Evolutionary conservation across 2,113 vertebrate genomes (phyloP).

Genomic region (Capreolus pygargus): DNA sequence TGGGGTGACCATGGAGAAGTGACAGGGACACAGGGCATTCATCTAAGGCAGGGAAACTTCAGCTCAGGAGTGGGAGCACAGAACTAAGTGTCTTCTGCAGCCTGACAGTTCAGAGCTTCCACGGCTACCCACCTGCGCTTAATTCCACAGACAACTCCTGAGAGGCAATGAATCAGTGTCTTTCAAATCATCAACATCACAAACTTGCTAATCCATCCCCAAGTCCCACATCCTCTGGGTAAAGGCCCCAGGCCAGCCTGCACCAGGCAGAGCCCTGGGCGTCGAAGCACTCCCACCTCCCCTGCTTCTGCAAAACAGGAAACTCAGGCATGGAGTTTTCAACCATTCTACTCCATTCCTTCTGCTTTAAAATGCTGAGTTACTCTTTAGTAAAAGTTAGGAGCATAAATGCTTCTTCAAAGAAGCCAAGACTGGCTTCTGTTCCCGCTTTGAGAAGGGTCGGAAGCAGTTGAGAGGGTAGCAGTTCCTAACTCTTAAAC

Average conservation of each 20-base stretch:
- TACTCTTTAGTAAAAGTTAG: not conserved
- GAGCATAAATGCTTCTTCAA: not conserved
- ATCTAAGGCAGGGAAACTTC: not conserved
- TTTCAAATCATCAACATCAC: no score
- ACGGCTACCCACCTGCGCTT: not conserved
- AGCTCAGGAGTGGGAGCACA: not conserved
- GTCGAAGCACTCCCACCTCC: not conserved
- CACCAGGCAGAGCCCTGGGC: not conserved
- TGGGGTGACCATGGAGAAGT: not conserved
- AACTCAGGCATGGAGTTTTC: not conserved
- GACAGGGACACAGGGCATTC: not conserved
- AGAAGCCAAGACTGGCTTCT: not conserved
- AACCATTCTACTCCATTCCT: not conserved
- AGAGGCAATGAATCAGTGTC: not conserved
- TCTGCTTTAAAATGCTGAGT: not conserved
- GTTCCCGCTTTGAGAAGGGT: not conserved
- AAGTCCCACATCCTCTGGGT: not conserved
- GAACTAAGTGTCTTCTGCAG: not conserved
- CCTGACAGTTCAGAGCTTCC: fast-evolving
- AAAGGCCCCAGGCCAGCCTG: not conserved
- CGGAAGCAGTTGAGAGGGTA: not conserved
- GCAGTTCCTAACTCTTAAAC: not conserved
- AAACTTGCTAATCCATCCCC: not conserved
- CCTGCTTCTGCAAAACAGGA: not conserved
- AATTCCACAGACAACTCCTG: not conserved